A percentile compares a stretch with the other conserved stretches of the same genome.
Conservation (phyloP, 1,140 invertebrate species). For the Meloidogyne floridensis region DNA sequence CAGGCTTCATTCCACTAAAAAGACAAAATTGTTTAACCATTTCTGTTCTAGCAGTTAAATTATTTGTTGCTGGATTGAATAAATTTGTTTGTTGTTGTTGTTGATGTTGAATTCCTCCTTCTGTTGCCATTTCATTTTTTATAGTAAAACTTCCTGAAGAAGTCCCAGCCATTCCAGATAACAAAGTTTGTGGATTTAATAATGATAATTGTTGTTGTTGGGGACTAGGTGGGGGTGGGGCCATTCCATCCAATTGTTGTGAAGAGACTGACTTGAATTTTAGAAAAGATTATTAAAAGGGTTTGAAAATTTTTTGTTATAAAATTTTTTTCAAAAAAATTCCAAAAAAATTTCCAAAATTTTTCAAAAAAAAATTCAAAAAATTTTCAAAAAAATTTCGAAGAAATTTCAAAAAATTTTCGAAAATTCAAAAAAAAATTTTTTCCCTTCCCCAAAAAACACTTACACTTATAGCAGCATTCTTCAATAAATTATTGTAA, state of each 20-base stretch:
- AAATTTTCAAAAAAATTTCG: not conserved
- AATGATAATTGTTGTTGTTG: constrained; percentile 10
- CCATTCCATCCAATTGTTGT: constrained; percentile 37
- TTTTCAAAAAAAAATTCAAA: too few relatives aligned
- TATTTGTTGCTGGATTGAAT: not conserved
- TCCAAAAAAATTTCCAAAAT: too few relatives aligned
- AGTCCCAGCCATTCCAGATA: not conserved
- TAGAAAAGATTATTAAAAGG: not conserved
- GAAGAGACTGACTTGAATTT: not conserved
- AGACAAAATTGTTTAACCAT: constrained; percentile 48
- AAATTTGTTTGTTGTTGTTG: constrained; percentile 11
- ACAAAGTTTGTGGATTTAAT: not conserved
- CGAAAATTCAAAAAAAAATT: constrained; percentile 16
- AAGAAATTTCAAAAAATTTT: not conserved
- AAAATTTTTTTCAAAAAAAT: too few relatives aligned
- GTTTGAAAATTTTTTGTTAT: too few relatives aligned
- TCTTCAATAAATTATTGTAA: constrained; percentile 45
- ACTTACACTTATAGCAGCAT: constrained; percentile 38
- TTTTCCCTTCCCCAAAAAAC: not conserved
- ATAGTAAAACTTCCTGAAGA: not conserved
- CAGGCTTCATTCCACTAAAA: constrained; percentile 50
- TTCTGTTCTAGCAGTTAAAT: constrained; percentile 14
- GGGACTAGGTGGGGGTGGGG: constrained; percentile 31
- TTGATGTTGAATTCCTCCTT: constrained; percentile 31
- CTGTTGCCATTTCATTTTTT: not conserved